Base-by-base conservation (phyloP, 2,888 invertebrate genomes). In the Cephus spinipes region DNA sequence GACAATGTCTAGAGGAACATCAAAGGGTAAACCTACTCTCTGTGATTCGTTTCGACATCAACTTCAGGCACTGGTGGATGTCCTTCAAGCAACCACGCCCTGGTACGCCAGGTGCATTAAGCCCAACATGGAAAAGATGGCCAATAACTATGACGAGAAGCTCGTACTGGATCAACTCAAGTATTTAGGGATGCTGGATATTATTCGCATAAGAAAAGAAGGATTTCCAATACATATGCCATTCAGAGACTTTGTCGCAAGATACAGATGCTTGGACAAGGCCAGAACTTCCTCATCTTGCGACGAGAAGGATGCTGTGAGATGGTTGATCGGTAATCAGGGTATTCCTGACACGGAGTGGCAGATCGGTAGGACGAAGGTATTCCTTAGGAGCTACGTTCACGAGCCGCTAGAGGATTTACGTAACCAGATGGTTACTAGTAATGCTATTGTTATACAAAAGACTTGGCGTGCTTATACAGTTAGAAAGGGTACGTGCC, bases 101-200 rank as follows among this genome's bases (percentile, higher is more conserved):
- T 98, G 97, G 98, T 97, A 98, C 91, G 97, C 97, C 68, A 94
- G 98, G 73, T 98, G 98, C 90, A 98, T 98, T 87, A 98, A 98
- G 88, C 98, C 98, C 0, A 98, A 98, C 91, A 94, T 96, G 91
- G 94, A 95, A 86, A 98, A 98, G 91, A 93, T 94, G 77, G 94
- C 97, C 0, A 95, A 97, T 87, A 94, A 95, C 87, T 98, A 96
- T 92, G 96, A 95, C 89, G 95, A 95, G 79, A 94, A 94, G 77
- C 92, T 98, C 79, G 98, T 98, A 1, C 92, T 97, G 84, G 97
- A 97, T 88, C 98, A 98, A 92, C 93, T 98, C 75, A 95, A 95
- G 87, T 98, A 98, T 92, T 93, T 98, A 81, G 98, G 98, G 80
- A 98, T 98, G 97, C 93, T 97, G 90, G 98, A 98, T 91, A 98